Evolutionary conservation across 2,113 vertebrate genomes (phyloP), one percentile per base, ranked within the genome.

Genomic region (Hucho hucho): DNA sequence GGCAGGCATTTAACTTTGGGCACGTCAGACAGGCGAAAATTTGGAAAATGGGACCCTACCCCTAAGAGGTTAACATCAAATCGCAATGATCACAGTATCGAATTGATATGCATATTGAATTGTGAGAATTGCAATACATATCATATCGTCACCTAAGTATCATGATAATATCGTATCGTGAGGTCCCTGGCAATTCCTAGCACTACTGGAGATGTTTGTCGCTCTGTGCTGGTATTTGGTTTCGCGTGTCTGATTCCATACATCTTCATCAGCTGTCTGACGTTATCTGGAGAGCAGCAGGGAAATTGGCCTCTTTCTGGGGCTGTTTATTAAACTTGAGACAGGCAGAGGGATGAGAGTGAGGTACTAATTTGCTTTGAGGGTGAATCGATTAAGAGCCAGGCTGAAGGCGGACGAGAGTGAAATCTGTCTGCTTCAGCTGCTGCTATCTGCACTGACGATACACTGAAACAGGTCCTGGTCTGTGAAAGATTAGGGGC

Each of bases 211-310:
- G 18, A 32, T 46, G 47, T 72, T 49, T 64, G 53, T 61, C 72
- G 26, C 71, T 20, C 53, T 1, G 13, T 43, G 76, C 65, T 75
- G 69, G 47, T 76, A 70, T 75, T 85, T 83, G 84, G 75, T 84
- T 71, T 68, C 53, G 75, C 56, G 1, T 75, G 24, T 18, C 49
- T 85, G 80, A 67, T 79, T 79, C 32, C 46, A 68, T 75, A 76
- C 43, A 69, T 88, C 85, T 89, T 90, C 72, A 82, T 87, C 75
- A 79, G 69, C 73, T 72, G 25, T 69, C 25, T 64, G 70, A 74
- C 70, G 71, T 59, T 74, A 70, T 76, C 73, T 75, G 37, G 78
- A 69, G 43, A n/a, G 63, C 25, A 16, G 28, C 26, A 5, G 25
- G 56, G 32, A 56, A 65, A n/a, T 70, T 67, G 26, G 71, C 37